phyloP scores from a whole-genome alignment of 2,113 vertebrate genomes.

The Thryonomys swinderianus region DNA sequence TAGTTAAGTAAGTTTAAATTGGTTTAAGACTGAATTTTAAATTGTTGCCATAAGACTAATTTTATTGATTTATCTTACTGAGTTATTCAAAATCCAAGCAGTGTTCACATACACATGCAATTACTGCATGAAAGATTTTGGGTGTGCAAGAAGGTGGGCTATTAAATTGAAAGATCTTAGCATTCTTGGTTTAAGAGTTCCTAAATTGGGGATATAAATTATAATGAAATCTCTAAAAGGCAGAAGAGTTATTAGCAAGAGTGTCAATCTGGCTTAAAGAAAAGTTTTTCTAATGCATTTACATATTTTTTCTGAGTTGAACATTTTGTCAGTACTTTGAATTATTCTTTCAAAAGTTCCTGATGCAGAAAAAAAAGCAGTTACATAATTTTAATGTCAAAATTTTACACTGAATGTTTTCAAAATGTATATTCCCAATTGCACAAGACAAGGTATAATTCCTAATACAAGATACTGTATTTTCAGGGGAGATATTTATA shows the following conservation, averaged over 20 bases:
- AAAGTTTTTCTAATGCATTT: conserved; percentile 34
- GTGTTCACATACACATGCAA: neutral
- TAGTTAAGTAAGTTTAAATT: neutral
- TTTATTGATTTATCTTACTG: neutral
- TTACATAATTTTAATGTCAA: neutral
- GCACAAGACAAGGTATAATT: neutral
- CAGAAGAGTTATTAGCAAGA: conserved; percentile 43
- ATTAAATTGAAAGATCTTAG: neutral
- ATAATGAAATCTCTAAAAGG: conserved; percentile 35
- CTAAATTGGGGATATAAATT: conserved; percentile 36
- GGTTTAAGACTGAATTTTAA: conserved; percentile 22
- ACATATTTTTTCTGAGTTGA: conserved; percentile 24
- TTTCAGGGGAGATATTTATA: neutral
- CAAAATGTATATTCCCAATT: neutral
- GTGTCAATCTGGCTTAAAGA: conserved; percentile 59
- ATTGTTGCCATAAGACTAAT: neutral
- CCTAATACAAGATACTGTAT: neutral
- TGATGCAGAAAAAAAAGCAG: neutral
- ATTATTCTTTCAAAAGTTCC: conserved; percentile 13
- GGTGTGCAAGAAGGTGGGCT: neutral
- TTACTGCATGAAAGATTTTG: neutral
- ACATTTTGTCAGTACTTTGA: conserved; percentile 19
- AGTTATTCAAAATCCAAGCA: neutral
- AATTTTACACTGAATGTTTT: neutral
- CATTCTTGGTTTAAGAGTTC: neutral